Evolutionary conservation across 2,888 invertebrate species (phyloP), one percentile per base, ranked within the genome.

Genomic region (Caenorhabditis drosophilae): DNA sequence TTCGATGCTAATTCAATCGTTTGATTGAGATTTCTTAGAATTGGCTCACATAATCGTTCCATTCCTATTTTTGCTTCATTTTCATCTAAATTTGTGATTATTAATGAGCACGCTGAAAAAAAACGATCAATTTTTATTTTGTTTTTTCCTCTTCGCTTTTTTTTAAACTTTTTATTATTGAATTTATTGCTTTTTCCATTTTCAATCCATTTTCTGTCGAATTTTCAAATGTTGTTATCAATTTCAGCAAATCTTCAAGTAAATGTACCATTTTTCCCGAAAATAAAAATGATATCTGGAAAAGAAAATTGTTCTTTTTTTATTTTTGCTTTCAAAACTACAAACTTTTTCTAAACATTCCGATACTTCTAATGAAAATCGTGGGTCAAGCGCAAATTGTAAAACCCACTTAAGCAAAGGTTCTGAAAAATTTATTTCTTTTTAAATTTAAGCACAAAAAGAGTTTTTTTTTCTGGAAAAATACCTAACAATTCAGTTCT

Each of bases 401-500:
- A 69, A 38, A 9, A 77, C 63, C 79, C 79, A 79, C 16, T 47
- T 35, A 15, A 76, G 23, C 22, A 68, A 60, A 15, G 57, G 64
- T n/a, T 64, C 79, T 77, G 61, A 47, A 73, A 62, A 18, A 4
- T 12, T n/a, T n/a, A n/a, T n/a, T n/a, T n/a, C n/a, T 36, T 18
- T 11, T 34, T 18, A 40, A 47, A n/a, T 26, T 23, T 6, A 22
- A 22, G 2, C 16, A 22, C 16, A 20, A 1, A 52, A 18, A 44
- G 12, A n/a, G n/a, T n/a, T n/a, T n/a, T n/a, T n/a, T n/a, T n/a
- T 31, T 9, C 6, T 31, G 31, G 12, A 42, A 20, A 18, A 73
- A 82, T 83, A 88, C 89, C 88, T 75, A 94, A 85, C 48, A 90
- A 89, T 70, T 89, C 89, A 0, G 92, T 89, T 86, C 95, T 93